These are phyloP conservation scores for Brienomyrus longianalis DNA, from an alignment of 2,113 vertebrate genomes.

Conservation along the genomic window DNA sequence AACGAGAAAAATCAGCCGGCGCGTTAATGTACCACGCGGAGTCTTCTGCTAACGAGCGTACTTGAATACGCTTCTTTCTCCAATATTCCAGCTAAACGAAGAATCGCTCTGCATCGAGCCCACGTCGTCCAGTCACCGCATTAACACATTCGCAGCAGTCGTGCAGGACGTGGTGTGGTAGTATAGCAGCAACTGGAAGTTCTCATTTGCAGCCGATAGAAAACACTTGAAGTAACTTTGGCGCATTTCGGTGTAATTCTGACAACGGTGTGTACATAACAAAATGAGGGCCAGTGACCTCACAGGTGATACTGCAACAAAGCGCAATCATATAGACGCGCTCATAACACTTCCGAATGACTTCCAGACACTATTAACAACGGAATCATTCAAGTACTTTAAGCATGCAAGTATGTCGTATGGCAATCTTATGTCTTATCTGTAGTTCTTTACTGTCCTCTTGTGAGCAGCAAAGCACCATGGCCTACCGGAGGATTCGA, in stretches of 20 bases:
- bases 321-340: slow-evolving; percentile 37
- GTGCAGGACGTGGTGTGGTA: neutral
- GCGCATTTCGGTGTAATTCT: slow-evolving; percentile 36
- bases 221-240: slow-evolving; percentile 37
- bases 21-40: neutral
- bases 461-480: slow-evolving; percentile 30
- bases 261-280: slow-evolving; percentile 29
- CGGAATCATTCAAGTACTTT: slow-evolving; percentile 48
- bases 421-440: slow-evolving; percentile 36
- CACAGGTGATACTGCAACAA: slow-evolving; percentile 24
- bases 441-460: slow-evolving; percentile 5
- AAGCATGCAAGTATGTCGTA: slow-evolving; percentile 26
- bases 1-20: neutral
- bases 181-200: neutral
- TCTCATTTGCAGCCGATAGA: neutral
- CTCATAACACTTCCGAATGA: slow-evolving; percentile 44
- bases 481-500: slow-evolving; percentile 35
- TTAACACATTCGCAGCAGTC: neutral
- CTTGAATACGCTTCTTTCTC: slow-evolving; percentile 33
- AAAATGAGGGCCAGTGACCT: slow-evolving; percentile 24
- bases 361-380: slow-evolving; percentile 45
- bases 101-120: slow-evolving; percentile 26
- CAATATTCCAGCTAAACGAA: slow-evolving; percentile 44
- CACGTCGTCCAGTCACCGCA: slow-evolving; percentile 26
- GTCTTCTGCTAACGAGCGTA: slow-evolving; percentile 34